phyloP scores from a whole-genome alignment of 1,140 invertebrate genomes.

The Eupeodes corollae region DNA sequence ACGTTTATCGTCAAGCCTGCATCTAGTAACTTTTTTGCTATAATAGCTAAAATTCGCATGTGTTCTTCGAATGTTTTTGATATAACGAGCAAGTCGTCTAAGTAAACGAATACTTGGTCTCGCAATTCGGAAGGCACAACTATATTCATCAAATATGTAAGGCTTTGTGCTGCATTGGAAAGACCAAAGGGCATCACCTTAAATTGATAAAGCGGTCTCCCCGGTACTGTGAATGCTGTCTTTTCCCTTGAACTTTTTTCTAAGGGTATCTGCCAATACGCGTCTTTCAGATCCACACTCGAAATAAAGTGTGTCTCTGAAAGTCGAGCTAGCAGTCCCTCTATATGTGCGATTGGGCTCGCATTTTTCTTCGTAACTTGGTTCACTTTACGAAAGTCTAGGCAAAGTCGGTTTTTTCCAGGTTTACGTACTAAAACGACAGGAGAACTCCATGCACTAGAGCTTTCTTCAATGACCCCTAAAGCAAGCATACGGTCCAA shows the following conservation, averaged over 20 bases:
- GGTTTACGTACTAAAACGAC: too few relatives aligned
- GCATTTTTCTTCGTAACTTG: slow-evolving; percentile 15
- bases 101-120: slow-evolving; percentile 23
- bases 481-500: too few relatives aligned
- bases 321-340: slow-evolving; percentile 11
- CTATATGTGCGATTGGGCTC: slow-evolving; percentile 21
- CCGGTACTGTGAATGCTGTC: slow-evolving; percentile 38
- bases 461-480: too few relatives aligned
- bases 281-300: slow-evolving; percentile 25
- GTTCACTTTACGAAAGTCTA: slow-evolving; percentile 24
- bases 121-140: slow-evolving; percentile 10
- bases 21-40: slow-evolving; percentile 1
- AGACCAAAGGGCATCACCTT: slow-evolving; percentile 38
- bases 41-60: slow-evolving; percentile 7
- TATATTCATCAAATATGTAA: slow-evolving; percentile 8
- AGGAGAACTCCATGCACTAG: too few relatives aligned
- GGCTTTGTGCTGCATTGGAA: slow-evolving; percentile 21
- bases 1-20: too few relatives aligned
- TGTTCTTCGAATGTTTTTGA: slow-evolving; percentile 14
- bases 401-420: slow-evolving; percentile 17
- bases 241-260: slow-evolving; percentile 17
- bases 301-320: slow-evolving; percentile 7
- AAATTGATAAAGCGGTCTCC: slow-evolving; percentile 35
- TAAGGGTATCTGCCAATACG: slow-evolving; percentile 30
- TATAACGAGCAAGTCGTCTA: slow-evolving; percentile 22